phyloP scores from a whole-genome alignment of 2,113 vertebrate genomes.

The Dromiciops gliroides region DNA sequence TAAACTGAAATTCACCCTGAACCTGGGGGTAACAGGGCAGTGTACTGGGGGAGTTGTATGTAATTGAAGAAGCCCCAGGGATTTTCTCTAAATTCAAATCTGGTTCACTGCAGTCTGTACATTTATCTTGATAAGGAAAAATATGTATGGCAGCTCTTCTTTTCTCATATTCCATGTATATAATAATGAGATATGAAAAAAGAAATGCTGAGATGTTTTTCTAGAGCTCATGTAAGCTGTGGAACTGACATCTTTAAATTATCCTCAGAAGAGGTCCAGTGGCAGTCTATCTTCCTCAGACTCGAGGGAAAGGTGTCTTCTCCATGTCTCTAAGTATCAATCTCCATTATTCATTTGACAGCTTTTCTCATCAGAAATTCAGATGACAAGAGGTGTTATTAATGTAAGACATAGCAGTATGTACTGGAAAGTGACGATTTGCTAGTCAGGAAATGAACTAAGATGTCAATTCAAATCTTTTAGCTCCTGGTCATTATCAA shows the following conservation, averaged over 20 bases:
- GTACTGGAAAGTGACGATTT: slow-evolving; percentile 30
- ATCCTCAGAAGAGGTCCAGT: neutral
- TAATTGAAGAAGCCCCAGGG: neutral
- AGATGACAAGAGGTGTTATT: slow-evolving; percentile 44
- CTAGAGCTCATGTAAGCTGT: neutral
- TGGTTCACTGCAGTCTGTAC: neutral
- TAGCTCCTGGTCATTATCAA: slow-evolving; percentile 28
- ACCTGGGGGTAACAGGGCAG: neutral
- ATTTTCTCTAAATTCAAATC: slow-evolving; percentile 2
- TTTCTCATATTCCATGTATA: neutral
- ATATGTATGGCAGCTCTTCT: neutral
- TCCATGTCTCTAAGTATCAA: slow-evolving; percentile 29
- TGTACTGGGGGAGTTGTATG: neutral
- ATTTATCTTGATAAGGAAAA: neutral
- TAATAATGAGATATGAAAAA: slow-evolving; percentile 13
- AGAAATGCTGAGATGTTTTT: slow-evolving; percentile 6
- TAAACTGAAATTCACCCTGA: neutral
- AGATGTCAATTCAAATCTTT: slow-evolving; percentile 45
- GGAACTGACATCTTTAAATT: slow-evolving; percentile 28
- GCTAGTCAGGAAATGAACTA: slow-evolving; percentile 34
- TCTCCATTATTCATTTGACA: slow-evolving; percentile 31
- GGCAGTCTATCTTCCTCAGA: slow-evolving; percentile 28
- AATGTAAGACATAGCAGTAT: slow-evolving; percentile 35
- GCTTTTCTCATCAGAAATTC: slow-evolving; percentile 35
- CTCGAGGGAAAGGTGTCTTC: slow-evolving; percentile 23